A percentile compares a stretch with the other conserved stretches of the same genome.
Conservation (phyloP, 2,888 invertebrate species). For the Crocallis elinguaria region DNA sequence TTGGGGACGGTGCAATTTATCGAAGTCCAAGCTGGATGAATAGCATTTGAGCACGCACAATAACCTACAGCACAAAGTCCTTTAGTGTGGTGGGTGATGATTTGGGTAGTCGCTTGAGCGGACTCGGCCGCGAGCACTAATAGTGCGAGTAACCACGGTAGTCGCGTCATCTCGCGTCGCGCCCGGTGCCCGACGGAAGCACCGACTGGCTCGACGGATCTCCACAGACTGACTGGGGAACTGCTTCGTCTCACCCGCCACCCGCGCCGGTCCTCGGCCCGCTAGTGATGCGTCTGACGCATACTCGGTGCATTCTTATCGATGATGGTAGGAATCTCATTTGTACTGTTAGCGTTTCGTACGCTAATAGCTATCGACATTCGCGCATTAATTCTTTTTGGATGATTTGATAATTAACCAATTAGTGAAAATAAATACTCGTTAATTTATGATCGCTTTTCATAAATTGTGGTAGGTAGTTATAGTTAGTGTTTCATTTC, state of each 20-base stretch:
- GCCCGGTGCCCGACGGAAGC: conserved; percentile 48
- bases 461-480: conserved; percentile 7
- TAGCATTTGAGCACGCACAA: conserved; percentile 85
- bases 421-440: conserved; percentile 14
- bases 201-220: conserved; percentile 53
- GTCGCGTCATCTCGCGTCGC: conserved; percentile 74
- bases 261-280: conserved; percentile 9
- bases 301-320: conserved; percentile 58
- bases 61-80: conserved; percentile 81
- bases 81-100: conserved; percentile 36
- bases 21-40: conserved; percentile 84
- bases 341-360: conserved; percentile 46
- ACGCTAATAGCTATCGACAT: conserved; percentile 39
- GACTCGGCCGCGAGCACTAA: conserved; percentile 73
- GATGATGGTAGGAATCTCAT: conserved; percentile 62
- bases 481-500: too few relatives aligned
- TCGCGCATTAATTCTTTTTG: conserved; percentile 38
- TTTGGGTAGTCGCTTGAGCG: conserved; percentile 48
- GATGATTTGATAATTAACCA: conserved; percentile 21
- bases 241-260: conserved; percentile 11
- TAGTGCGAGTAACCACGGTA: conserved; percentile 79
- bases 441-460: conserved; percentile 16
- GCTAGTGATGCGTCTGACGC: conserved; percentile 61
- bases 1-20: conserved; percentile 87
- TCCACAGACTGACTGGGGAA: conserved; percentile 7